phyloP scores from a whole-genome alignment of 1,140 invertebrate genomes.

The Drosophila persimilis region DNA sequence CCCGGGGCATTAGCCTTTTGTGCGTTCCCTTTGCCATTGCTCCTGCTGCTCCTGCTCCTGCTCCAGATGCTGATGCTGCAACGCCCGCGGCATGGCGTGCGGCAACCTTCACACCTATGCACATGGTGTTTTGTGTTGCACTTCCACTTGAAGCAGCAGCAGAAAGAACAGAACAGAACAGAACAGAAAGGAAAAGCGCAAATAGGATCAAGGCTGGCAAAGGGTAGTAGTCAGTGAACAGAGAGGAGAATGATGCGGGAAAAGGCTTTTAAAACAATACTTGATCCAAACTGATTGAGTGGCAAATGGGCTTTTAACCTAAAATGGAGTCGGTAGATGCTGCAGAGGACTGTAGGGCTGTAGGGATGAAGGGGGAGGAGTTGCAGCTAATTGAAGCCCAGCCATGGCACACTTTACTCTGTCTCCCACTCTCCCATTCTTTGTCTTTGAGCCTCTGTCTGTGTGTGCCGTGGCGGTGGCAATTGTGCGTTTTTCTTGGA shows the following conservation, averaged over 20 bases:
- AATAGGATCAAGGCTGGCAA: constrained; percentile 70
- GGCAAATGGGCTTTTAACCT: constrained; percentile 52
- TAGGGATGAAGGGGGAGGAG: too few relatives aligned
- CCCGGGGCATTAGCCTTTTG: constrained; percentile 55
- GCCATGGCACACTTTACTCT: constrained; percentile 1
- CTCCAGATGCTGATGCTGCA: constrained; percentile 25
- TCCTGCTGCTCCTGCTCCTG: constrained; percentile 13
- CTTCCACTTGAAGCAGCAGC: constrained; percentile 46
- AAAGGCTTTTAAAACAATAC: constrained; percentile 50
- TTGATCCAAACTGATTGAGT: constrained; percentile 52
- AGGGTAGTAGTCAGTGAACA: constrained; percentile 4
- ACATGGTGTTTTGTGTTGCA: constrained; percentile 28
- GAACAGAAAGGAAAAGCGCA: constrained; percentile 34
- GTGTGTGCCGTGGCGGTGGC: constrained; percentile 14
- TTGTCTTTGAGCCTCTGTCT: neutral
- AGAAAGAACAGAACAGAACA: constrained; percentile 9
- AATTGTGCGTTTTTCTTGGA: constrained; percentile 32
- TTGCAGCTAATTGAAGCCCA: constrained; percentile 11
- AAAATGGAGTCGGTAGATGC: neutral
- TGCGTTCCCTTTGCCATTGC: constrained; percentile 19
- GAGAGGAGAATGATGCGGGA: too few relatives aligned
- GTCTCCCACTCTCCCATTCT: neutral
- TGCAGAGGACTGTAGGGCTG: too few relatives aligned
- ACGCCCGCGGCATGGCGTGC: constrained; percentile 22
- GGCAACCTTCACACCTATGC: constrained; percentile 58